Base-by-base conservation (phyloP, 2,888 invertebrate species). In the Andricus quercusramuli region DNA sequence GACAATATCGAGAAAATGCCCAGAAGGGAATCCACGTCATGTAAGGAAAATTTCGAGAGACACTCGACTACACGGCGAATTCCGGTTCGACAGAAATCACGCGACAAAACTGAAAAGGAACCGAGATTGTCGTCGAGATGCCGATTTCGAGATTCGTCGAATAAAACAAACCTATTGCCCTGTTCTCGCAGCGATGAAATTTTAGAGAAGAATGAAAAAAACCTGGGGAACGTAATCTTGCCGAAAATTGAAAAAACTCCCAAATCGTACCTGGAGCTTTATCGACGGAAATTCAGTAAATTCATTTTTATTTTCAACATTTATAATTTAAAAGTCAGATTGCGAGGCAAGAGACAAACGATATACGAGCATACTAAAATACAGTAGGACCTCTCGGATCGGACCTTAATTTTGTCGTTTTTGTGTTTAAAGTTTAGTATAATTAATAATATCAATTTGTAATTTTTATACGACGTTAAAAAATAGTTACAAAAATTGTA, bases 181-280 rank as follows among this genome's bases (percentile, higher is more conserved):
- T 51, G 32, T 20, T 32, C 25, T 17, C 22, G 20, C 11, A 29
- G 62, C 20, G 25, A 32, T 22, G 15, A 20, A 11, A 32, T 59
- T 56, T 37, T 67, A 83, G 83, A 87, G 84, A 83, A 74, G 82
- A 64, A 64, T 74, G 83, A 88, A 77, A 90, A 90, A 85, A 90
- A 89, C 78, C 85, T 88, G 41, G 83, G 79, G 82, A 87, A 85
- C 78, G 83, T 83, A 51, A 79, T 85, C 64, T 51, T 64, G 37
- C 74, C 83, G 59, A 81, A 79, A 66, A 80, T 78, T 29, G 78
- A 80, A 41, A 84, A 81, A 79, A 88, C 85, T 78, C 81, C 85
- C 29, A 82, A 81, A 65, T 89, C 89, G 29, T 90, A 90, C 81
- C 85, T 88, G 86, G 88, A 90, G 78, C 85, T 87, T 79, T 86